phyloP scores from a whole-genome alignment of 92 coral and sea anemone species.

The Paramuricea clavata region DNA sequence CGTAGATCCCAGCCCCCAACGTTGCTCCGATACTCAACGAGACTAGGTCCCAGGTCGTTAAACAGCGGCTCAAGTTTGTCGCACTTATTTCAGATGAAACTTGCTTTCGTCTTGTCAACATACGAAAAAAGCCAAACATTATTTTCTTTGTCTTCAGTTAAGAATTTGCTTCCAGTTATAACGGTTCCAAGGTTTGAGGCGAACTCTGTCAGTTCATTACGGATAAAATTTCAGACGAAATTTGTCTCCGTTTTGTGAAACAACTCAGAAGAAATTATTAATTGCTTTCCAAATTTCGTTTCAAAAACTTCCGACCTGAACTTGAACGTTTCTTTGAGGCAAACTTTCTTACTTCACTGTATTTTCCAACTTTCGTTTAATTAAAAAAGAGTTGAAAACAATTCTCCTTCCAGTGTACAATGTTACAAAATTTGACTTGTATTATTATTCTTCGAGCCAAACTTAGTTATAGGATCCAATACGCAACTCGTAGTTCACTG shows the following conservation, averaged over 20 bases:
- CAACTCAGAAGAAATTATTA: no score
- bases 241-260: no score
- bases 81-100: conserved; percentile 73
- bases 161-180: not conserved
- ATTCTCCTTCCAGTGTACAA: not conserved
- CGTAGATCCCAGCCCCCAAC: conserved; percentile 96
- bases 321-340: no score
- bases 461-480: no score
- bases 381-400: not conserved
- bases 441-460: no score
- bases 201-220: not conserved
- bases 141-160: not conserved
- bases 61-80: conserved; percentile 80
- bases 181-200: not conserved
- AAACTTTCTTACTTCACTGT: no score
- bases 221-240: no score
- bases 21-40: conserved; percentile 95
- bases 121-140: conserved; percentile 57
- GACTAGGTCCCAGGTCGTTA: conserved; percentile 84
- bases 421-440: no score
- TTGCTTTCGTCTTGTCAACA: conserved; percentile 80
- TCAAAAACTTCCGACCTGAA: no score
- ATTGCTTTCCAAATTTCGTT: not conserved
- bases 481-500: no score
- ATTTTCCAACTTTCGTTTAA: no score